Percentiles rank a stretch among this genome's conserved stretches.
Conservation (phyloP, 2,888 invertebrate genomes). For the Harpalus rufipes region DNA sequence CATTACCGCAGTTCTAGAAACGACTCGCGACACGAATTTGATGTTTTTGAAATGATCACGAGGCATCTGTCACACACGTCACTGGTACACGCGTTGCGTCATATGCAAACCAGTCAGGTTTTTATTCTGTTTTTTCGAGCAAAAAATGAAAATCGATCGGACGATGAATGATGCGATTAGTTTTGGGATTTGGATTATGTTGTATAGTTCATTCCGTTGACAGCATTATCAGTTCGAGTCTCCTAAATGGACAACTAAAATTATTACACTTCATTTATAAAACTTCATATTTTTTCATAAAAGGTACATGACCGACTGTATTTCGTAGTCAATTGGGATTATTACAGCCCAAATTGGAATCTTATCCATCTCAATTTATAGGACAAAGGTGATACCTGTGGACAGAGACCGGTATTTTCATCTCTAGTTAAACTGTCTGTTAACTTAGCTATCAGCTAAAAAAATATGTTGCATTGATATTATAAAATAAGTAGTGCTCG, state of each 20-base stretch:
- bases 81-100: conserved; percentile 30
- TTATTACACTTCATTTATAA: not conserved
- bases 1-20: conserved; percentile 54
- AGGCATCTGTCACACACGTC: conserved; percentile 47
- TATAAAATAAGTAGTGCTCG: no score
- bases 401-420: no score
- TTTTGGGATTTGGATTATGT: conserved; percentile 39
- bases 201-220: conserved; percentile 36
- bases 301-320: no score
- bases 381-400: no score
- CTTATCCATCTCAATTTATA: no score
- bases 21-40: conserved; percentile 53
- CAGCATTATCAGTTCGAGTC: conserved; percentile 16
- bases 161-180: conserved; percentile 50
- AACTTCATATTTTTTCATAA: not conserved
- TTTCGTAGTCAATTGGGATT: no score
- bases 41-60: conserved; percentile 52
- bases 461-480: no score
- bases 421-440: no score
- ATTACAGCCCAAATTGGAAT: no score
- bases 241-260: conserved; percentile 10
- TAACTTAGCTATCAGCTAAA: no score
- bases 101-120: conserved; percentile 40
- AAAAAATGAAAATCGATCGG: conserved; percentile 44
- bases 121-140: conserved; percentile 17